A percentile compares a stretch with the other conserved stretches of the same genome.
These are phyloP conservation scores for Dascyllus trimaculatus DNA, from an alignment of 2,113 vertebrate genomes.

Conservation along the genomic window DNA sequence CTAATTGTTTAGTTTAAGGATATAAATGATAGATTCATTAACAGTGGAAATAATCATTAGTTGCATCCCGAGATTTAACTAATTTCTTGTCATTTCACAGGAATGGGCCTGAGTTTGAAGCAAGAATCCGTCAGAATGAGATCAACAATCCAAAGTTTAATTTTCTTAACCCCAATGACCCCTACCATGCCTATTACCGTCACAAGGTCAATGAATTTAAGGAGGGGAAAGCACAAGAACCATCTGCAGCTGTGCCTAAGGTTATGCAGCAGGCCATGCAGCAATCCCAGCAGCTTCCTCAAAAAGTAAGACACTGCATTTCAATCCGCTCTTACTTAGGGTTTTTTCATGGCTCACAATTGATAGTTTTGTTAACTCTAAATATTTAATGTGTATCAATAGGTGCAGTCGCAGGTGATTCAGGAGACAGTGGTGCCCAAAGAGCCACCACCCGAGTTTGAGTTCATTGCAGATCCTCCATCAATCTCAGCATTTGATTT, in stretches of 20 bases:
- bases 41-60: too few relatives aligned
- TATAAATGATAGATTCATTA: too few relatives aligned
- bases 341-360: not conserved
- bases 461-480: slow-evolving; percentile 97
- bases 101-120: slow-evolving; percentile 98
- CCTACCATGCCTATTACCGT: slow-evolving; percentile 99
- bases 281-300: slow-evolving; percentile 91
- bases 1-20: too few relatives aligned
- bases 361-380: not conserved
- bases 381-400: slow-evolving; percentile 4
- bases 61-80: not conserved
- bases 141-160: slow-evolving; percentile 99
- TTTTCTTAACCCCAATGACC: slow-evolving; percentile 96
- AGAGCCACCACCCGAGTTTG: slow-evolving; percentile 96
- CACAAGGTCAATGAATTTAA: slow-evolving; percentile 99
- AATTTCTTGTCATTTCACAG: slow-evolving; percentile 74
- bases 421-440: slow-evolving; percentile 95
- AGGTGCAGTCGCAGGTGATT: slow-evolving; percentile 97
- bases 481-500: slow-evolving; percentile 98
- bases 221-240: slow-evolving; percentile 97
- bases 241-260: slow-evolving; percentile 96
- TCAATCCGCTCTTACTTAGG: not conserved
- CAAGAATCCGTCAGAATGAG: slow-evolving; percentile 97
- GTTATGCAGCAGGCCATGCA: slow-evolving; percentile 94
- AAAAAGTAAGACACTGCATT: slow-evolving; percentile 87